These are phyloP conservation scores for Oasisia sp. DNA, from an alignment of 2,888 invertebrate genomes.

Conservation along the genomic window DNA sequence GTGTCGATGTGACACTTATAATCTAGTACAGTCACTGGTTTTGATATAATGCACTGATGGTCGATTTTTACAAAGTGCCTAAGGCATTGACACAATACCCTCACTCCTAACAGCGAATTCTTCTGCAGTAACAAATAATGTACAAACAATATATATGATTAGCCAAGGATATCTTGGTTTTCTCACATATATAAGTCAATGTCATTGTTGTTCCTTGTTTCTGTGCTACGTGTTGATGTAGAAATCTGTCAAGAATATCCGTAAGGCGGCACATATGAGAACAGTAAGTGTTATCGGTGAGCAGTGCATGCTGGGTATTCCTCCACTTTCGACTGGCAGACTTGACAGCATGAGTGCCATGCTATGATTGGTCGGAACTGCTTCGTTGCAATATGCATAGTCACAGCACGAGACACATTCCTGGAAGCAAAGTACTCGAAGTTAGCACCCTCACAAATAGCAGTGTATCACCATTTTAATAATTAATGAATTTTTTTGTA, in stretches of 20 bases:
- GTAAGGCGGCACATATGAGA: neutral
- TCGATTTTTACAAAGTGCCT: neutral
- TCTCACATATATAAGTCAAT: neutral
- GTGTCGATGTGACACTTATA: neutral
- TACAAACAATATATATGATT: neutral
- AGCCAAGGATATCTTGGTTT: neutral
- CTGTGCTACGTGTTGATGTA: neutral
- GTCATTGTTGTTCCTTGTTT: neutral
- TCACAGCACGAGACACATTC: slow-evolving; percentile 4
- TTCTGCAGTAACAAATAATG: neutral
- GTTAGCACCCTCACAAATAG: neutral
- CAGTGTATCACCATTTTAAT: neutral
- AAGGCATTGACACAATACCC: neutral
- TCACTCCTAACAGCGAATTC: neutral
- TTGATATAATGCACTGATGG: neutral
- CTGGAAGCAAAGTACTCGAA: neutral
- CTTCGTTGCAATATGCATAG: slow-evolving; percentile 3
- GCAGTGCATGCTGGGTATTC: neutral
- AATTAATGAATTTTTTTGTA: neutral
- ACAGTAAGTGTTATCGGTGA: neutral
- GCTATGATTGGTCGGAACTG: neutral
- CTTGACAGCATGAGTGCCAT: slow-evolving; percentile 1
- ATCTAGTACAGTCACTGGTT: neutral
- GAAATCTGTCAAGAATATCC: neutral
- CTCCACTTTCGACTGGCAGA: slow-evolving; percentile 3